Conservation (phyloP, 1,140 invertebrate genomes). For the Linepithema humile region DNA sequence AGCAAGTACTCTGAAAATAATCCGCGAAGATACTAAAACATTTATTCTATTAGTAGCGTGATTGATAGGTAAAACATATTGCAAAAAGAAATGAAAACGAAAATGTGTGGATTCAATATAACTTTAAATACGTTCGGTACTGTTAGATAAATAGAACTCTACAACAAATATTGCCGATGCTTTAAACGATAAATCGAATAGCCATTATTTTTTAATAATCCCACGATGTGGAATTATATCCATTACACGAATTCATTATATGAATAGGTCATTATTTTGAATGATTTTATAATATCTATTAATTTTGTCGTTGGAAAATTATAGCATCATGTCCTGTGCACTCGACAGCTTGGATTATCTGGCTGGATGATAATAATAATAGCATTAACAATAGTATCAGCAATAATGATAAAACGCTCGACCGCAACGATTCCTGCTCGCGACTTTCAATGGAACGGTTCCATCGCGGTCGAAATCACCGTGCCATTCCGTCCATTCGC, state of each 20-base stretch:
- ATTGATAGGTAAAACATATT: background rate
- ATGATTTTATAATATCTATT: constrained; percentile 41
- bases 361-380: constrained; percentile 6
- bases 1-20: background rate
- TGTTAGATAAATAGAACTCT: background rate
- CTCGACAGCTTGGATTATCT: constrained; percentile 32
- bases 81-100: background rate
- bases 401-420: constrained; percentile 27
- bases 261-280: constrained; percentile 32
- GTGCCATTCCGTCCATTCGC: background rate
- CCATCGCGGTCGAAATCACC: constrained; percentile 33
- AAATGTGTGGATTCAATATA: no score
- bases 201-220: constrained; percentile 26
- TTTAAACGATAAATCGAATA: no score
- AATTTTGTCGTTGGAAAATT: constrained; percentile 38
- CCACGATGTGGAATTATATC: no score
- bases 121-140: background rate
- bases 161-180: background rate
- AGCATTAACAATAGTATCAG: background rate
- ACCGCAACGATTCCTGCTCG: constrained; percentile 1
- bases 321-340: background rate
- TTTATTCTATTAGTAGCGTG: background rate
- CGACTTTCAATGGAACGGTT: constrained; percentile 42
- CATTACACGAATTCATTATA: no score
- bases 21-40: background rate